These are phyloP conservation scores for Scelioninae gen. 1 DNA, from an alignment of 2,888 invertebrate species.

Conservation along the genomic window DNA sequence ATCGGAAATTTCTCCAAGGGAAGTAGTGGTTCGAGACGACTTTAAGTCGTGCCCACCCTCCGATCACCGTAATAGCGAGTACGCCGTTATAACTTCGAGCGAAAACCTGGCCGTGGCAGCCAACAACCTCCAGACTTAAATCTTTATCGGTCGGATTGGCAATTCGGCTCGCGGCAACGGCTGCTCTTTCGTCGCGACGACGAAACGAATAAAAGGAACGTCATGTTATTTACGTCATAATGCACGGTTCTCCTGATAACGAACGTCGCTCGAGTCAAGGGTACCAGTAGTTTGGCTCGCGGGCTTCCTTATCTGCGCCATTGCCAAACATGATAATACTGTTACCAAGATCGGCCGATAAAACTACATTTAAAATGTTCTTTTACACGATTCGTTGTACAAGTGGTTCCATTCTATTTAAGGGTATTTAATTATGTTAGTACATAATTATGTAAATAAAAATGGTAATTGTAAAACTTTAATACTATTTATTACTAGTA, in stretches of 20 bases:
- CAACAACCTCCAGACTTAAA: slow-evolving; percentile 64
- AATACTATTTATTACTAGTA: too few relatives aligned
- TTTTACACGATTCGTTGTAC: neutral
- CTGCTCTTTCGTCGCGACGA: slow-evolving; percentile 60
- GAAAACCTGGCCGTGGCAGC: slow-evolving; percentile 62
- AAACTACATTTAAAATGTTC: slow-evolving; percentile 17
- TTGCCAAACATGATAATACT: slow-evolving; percentile 61
- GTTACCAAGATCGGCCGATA: slow-evolving; percentile 47
- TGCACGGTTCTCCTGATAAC: slow-evolving; percentile 54
- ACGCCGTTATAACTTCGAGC: slow-evolving; percentile 60
- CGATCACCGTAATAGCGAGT: slow-evolving; percentile 32
- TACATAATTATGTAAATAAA: too few relatives aligned
- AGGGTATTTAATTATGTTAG: neutral
- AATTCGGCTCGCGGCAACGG: slow-evolving; percentile 59
- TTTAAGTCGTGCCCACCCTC: slow-evolving; percentile 21
- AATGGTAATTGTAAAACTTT: too few relatives aligned
- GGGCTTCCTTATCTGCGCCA: slow-evolving; percentile 45
- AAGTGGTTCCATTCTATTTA: neutral
- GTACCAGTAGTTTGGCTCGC: slow-evolving; percentile 54
- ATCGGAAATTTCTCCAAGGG: slow-evolving; percentile 42
- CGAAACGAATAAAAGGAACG: slow-evolving; percentile 60
- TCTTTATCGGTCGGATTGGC: slow-evolving; percentile 70
- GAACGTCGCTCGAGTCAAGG: slow-evolving; percentile 49
- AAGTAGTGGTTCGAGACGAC: slow-evolving; percentile 36
- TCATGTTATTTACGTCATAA: slow-evolving; percentile 66